Conservation (phyloP, 23 tunicate species). For the Aplidium turbinatum region DNA sequence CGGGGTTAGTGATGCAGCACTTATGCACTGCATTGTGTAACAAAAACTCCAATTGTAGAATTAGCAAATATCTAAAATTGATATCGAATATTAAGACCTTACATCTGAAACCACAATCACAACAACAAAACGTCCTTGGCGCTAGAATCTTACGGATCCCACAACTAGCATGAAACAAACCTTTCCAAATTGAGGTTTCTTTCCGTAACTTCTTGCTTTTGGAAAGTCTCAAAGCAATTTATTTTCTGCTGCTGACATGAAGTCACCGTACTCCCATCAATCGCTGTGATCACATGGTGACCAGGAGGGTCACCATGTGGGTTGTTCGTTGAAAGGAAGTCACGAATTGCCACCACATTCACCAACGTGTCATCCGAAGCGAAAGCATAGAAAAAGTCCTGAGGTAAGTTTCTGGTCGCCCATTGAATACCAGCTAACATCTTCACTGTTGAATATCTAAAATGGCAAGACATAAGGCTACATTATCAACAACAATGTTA, state of each 20-base stretch:
- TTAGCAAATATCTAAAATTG: too few relatives aligned
- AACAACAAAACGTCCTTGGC: too few relatives aligned
- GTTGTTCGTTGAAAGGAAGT: not conserved
- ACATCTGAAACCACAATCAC: too few relatives aligned
- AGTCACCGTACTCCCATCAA: slow-evolving; percentile 37
- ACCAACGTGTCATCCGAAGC: slow-evolving; percentile 52
- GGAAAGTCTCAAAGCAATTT: slow-evolving; percentile 41
- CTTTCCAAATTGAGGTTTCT: slow-evolving; percentile 9
- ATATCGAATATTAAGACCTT: too few relatives aligned
- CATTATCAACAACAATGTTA: too few relatives aligned
- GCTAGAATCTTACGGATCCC: too few relatives aligned
- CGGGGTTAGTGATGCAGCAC: too few relatives aligned
- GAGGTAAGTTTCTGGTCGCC: slow-evolving; percentile 47
- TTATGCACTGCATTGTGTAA: too few relatives aligned
- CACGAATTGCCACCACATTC: slow-evolving; percentile 32
- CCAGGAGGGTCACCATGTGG: slow-evolving; percentile 20
- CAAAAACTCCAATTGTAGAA: too few relatives aligned
- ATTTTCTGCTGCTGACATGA: slow-evolving; percentile 39
- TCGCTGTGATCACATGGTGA: not conserved
- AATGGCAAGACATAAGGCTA: not conserved
- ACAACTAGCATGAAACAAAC: too few relatives aligned
- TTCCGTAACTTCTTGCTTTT: slow-evolving; percentile 16
- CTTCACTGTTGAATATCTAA: slow-evolving; percentile 23
- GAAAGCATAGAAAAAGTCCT: slow-evolving; percentile 49
- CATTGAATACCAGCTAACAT: slow-evolving; percentile 49